phyloP scores from a whole-genome alignment of 2,888 invertebrate genomes.

The Lithosia quadra region DNA sequence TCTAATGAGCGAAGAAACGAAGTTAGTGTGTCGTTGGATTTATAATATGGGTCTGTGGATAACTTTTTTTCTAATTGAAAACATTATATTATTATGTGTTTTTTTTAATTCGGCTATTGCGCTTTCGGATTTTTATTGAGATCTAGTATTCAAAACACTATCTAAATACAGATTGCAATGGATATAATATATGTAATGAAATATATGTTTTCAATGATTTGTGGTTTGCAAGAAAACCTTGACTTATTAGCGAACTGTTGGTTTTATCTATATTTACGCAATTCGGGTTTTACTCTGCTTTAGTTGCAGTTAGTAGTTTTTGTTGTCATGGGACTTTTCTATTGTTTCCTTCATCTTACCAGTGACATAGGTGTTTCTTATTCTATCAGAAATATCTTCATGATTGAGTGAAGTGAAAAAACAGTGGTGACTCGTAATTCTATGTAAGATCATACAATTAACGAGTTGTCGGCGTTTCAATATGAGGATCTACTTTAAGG shows the following conservation, averaged over 20 bases:
- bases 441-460: slow-evolving; percentile 80
- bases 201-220: too few relatives aligned
- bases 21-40: not conserved
- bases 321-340: not conserved
- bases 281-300: not conserved
- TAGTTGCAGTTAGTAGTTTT: not conserved
- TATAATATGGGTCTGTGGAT: not conserved
- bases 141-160: too few relatives aligned
- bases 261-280: not conserved
- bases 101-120: not conserved
- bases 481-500: slow-evolving; percentile 84
- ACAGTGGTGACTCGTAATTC: slow-evolving; percentile 65
- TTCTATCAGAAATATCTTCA: not conserved
- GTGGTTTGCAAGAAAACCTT: too few relatives aligned
- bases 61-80: too few relatives aligned
- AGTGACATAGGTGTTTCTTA: not conserved
- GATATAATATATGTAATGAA: too few relatives aligned
- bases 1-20: slow-evolving; percentile 1
- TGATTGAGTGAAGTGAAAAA: slow-evolving; percentile 34
- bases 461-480: slow-evolving; percentile 65
- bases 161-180: too few relatives aligned
- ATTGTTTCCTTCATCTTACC: not conserved
- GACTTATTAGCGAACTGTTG: not conserved
- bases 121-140: too few relatives aligned
- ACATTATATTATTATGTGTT: too few relatives aligned